Base-by-base conservation (phyloP, 2,888 invertebrate species). In the Megastigmus dorsalis region DNA sequence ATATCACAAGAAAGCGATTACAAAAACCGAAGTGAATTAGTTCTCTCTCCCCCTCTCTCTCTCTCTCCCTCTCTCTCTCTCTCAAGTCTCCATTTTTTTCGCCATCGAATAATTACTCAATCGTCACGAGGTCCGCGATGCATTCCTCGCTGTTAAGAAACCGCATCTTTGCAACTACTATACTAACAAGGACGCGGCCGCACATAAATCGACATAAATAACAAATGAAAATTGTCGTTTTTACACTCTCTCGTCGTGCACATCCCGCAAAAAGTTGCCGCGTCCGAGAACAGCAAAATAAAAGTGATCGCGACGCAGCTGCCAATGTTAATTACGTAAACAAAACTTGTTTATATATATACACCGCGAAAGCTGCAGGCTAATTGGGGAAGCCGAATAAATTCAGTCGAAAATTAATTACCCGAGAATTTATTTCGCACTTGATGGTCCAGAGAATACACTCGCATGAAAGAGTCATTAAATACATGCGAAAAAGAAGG, bases 121-220 rank as follows among this genome's bases (percentile, higher is more conserved):
- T 62, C 26, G 55, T 13, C 43, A 20, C 3, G 7, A 41, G 36
- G n/a, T n/a, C n/a, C n/a, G 33, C 30, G 48, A 65, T 48, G 71
- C 62, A 66, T 60, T 59, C 52, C 38, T 48, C 9, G 43, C 50
- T 33, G 48, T 75, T 66, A 71, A 48, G 66, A 75, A 75, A 75
- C 50, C 41, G 63, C 62, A 62, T 75, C 55, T 55, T 55, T 30
- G 52, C 26, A n/a, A n/a, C n/a, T n/a, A n/a, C 3, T 7, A 9
- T n/a, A 26, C 18, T 26, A 38, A 52, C 60, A 59, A 70, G 70
- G 60, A 70, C 70, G n/a, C n/a, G 15, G 13, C 30, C 38, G 48
- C 65, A n/a, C n/a, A n/a, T n/a, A n/a, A n/a, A n/a, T n/a, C n/a
- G n/a, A n/a, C n/a, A 38, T 43, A 36, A 43, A 59, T 38, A 59